Conservation (phyloP, 2,888 invertebrate species). For the Muschampia plurimacula region DNA sequence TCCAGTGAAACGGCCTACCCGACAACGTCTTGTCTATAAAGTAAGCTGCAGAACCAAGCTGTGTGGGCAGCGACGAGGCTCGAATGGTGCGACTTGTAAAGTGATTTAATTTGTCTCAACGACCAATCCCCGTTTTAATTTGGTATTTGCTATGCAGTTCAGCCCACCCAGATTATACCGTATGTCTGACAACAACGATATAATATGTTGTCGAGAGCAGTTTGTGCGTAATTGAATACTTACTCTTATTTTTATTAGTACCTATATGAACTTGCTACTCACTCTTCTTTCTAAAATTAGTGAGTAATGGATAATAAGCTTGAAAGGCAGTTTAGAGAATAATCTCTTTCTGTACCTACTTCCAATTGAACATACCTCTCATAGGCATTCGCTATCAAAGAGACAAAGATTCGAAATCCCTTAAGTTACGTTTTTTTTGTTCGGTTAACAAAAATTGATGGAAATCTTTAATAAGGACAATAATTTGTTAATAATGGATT, state of each 20-base stretch:
- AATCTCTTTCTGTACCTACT: too few species aligned
- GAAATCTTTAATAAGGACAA: neutral
- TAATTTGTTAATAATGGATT: too few species aligned
- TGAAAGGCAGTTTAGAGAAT: too few species aligned
- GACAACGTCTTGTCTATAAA: constrained; percentile 71
- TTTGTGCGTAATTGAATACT: neutral
- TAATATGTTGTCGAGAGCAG: neutral
- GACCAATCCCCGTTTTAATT: constrained; percentile 64
- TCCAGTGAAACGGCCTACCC: constrained; percentile 75
- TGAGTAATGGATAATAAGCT: neutral
- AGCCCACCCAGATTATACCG: constrained; percentile 47
- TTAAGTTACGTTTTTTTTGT: too few species aligned
- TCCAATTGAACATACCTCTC: too few species aligned
- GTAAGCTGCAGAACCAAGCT: constrained; percentile 66
- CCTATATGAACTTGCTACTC: neutral
- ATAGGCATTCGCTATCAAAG: too few species aligned
- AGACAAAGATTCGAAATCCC: too few species aligned
- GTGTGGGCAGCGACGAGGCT: constrained; percentile 66
- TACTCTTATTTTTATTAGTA: neutral
- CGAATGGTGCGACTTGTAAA: constrained; percentile 68
- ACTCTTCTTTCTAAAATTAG: neutral
- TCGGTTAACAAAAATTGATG: neutral
- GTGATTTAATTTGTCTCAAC: constrained; percentile 76
- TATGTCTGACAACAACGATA: constrained; percentile 21
- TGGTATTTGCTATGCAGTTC: constrained; percentile 48